Percentiles rank a stretch among this genome's conserved stretches.
Conservation (phyloP, 2,888 invertebrate genomes). For the Orthosia gothica region DNA sequence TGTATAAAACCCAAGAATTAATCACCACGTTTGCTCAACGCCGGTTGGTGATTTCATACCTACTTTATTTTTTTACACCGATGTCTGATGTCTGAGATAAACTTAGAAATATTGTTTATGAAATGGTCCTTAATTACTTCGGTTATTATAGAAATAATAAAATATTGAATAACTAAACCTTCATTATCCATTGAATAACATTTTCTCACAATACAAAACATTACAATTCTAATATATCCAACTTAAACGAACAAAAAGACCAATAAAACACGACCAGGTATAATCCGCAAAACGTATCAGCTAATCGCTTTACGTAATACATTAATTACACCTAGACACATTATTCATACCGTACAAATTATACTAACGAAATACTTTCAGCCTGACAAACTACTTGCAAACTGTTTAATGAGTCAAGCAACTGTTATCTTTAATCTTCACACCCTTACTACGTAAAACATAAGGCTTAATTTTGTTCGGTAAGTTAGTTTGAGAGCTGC, state of each 20-base stretch:
- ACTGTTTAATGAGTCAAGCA: constrained; percentile 62
- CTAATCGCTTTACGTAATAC: constrained; percentile 48
- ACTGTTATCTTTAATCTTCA: constrained; percentile 10
- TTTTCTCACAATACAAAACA: neutral
- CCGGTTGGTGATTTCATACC: too few species aligned
- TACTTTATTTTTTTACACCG: too few species aligned
- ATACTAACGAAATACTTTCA: constrained; percentile 63
- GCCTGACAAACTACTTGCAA: constrained; percentile 59
- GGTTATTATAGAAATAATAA: too few species aligned
- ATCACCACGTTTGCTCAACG: too few species aligned
- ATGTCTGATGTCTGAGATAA: too few species aligned
- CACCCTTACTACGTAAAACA: neutral
- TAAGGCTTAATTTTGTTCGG: constrained; percentile 32
- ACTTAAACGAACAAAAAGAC: constrained; percentile 22
- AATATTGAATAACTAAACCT: too few species aligned
- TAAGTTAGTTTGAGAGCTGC: constrained; percentile 14
- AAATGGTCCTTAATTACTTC: too few species aligned
- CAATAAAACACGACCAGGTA: constrained; percentile 17
- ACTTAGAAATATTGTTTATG: too few species aligned
- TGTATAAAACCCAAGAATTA: too few species aligned
- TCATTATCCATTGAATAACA: neutral
- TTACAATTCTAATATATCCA: neutral
- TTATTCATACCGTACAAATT: constrained; percentile 64
- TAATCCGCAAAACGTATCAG: constrained; percentile 36
- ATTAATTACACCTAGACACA: constrained; percentile 52